A percentile compares a stretch with the other conserved stretches of the same genome.
Conservation (phyloP, 2,113 vertebrate genomes). For the Oreochromis aureus region DNA sequence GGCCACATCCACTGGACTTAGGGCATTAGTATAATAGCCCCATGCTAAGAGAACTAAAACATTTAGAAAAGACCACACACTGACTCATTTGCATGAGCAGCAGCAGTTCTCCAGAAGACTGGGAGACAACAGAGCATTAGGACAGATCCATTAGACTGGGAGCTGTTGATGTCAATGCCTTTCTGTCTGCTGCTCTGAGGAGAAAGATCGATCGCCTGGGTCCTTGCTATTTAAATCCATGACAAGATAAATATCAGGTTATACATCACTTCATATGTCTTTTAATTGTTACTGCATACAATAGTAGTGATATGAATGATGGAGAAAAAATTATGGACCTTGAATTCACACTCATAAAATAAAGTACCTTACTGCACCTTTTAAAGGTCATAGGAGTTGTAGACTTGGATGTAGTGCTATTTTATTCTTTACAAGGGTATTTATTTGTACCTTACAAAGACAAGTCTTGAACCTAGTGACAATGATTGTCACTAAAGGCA, state of each 20-base stretch:
- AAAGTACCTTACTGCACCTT: not conserved
- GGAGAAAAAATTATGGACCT: not conserved
- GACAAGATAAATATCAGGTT: not conserved
- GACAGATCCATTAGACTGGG: not conserved
- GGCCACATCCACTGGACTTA: conserved; percentile 15
- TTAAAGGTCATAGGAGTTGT: not conserved
- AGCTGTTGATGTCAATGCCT: not conserved
- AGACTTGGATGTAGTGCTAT: not conserved
- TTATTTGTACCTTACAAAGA: not conserved
- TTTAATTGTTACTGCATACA: not conserved
- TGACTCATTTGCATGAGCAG: not conserved
- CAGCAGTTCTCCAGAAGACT: not conserved
- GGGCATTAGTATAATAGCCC: not conserved
- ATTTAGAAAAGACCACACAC: conserved; percentile 22
- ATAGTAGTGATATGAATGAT: not conserved
- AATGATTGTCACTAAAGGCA: not conserved
- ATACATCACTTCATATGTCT: not conserved
- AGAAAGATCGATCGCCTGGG: not conserved
- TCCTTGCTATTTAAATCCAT: not conserved
- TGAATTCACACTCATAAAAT: not conserved
- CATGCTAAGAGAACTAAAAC: conserved; percentile 8
- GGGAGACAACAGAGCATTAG: conserved; percentile 2
- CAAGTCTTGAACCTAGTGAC: not conserved
- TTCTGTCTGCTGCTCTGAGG: not conserved
- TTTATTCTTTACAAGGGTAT: not conserved